Evolutionary conservation across 2,113 vertebrate species (phyloP).

Genomic region (Vireo altiloquus): DNA sequence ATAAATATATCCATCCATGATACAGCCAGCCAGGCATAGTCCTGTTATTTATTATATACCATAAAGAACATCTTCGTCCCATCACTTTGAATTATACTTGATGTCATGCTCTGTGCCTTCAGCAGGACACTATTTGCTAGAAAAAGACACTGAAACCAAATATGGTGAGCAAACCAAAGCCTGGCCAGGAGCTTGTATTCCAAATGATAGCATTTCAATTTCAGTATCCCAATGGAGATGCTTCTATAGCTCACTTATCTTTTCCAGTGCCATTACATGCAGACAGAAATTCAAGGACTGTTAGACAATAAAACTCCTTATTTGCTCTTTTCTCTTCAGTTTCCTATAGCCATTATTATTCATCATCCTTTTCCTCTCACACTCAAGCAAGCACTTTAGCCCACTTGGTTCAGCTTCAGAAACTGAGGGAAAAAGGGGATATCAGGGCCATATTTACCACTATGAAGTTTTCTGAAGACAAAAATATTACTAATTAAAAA

Average conservation of each 20-base stretch:
- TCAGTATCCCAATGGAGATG: conserved; percentile 17
- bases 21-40: not conserved
- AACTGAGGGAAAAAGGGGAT: not conserved
- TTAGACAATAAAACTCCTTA: conserved; percentile 12
- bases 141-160: conserved; percentile 6
- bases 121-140: not conserved
- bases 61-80: conserved; percentile 23
- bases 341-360: conserved; percentile 20
- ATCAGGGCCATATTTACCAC: not conserved
- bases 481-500: not conserved
- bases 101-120: not conserved
- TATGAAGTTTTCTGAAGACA: not conserved
- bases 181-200: not conserved
- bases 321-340: not conserved
- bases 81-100: conserved; percentile 35
- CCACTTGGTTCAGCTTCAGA: not conserved
- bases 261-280: not conserved
- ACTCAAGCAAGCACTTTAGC: not conserved
- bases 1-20: conserved; percentile 6
- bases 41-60: conserved; percentile 27
- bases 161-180: not conserved
- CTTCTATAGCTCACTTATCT: not conserved
- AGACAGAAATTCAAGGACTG: conserved; percentile 26
- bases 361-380: not conserved
- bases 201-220: not conserved